Percentiles rank a stretch among this genome's conserved stretches.
Evolutionary conservation across 2,113 vertebrate species (phyloP).

Genomic region (Sitta europaea): DNA sequence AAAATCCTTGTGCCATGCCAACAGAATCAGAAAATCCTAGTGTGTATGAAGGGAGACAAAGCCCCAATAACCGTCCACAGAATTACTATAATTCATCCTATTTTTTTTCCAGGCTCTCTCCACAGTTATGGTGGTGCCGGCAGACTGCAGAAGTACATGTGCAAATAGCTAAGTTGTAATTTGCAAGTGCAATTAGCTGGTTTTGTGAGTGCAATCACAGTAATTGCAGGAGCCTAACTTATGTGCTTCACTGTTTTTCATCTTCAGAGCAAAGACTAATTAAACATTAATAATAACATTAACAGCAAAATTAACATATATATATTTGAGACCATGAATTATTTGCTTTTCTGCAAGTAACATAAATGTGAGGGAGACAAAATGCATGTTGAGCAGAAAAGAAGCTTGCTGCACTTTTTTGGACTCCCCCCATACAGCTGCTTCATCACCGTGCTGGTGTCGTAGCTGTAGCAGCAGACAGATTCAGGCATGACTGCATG

Average conservation of each 20-base stretch:
- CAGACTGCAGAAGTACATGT: conserved; percentile 56
- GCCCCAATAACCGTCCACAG: not conserved
- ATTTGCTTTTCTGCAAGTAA: conserved; percentile 52
- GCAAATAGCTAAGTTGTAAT: conserved; percentile 66
- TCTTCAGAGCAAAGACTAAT: conserved; percentile 66
- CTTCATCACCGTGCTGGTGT: conserved; percentile 5
- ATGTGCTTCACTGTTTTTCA: conserved; percentile 56
- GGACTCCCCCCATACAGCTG: not conserved
- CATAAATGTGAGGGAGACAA: not conserved
- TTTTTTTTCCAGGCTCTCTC: conserved; percentile 16
- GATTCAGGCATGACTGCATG: conserved; percentile 15
- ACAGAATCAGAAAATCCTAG: not conserved
- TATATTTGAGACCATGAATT: conserved; percentile 61
- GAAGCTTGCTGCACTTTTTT: conserved; percentile 2
- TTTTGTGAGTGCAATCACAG: conserved; percentile 67
- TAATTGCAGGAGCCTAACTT: conserved; percentile 67
- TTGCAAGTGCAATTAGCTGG: conserved; percentile 68
- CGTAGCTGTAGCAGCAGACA: conserved; percentile 18
- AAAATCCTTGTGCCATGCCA: not conserved
- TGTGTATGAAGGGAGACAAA: not conserved
- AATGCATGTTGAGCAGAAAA: conserved; percentile 19
- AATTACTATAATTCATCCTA: conserved; percentile 46
- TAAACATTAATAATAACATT: conserved; percentile 67
- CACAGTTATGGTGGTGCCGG: conserved; percentile 30
- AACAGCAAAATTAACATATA: conserved; percentile 65